Evolutionary conservation across 1,140 invertebrate genomes (phyloP).

Genomic region (Drosophila repleta): DNA sequence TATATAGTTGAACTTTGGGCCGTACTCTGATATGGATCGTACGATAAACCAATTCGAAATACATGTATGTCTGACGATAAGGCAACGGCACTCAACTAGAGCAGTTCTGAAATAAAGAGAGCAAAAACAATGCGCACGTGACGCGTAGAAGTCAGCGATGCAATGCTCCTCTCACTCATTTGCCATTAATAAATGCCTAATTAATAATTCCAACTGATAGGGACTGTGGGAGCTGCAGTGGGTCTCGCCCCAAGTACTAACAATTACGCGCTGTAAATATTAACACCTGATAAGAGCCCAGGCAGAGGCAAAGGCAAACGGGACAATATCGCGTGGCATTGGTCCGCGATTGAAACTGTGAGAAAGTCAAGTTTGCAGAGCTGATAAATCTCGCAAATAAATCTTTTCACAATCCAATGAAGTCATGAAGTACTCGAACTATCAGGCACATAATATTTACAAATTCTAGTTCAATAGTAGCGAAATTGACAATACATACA

Average conservation of each 20-base stretch:
- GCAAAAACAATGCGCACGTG: slow-evolving; percentile 25
- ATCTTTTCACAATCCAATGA: not conserved
- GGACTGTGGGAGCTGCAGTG: not conserved
- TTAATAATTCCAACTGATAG: slow-evolving; percentile 44
- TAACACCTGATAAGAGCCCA: slow-evolving; percentile 33
- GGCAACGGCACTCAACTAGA: not conserved
- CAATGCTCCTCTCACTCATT: slow-evolving; percentile 13
- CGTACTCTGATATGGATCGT: not conserved
- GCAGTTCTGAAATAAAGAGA: not conserved
- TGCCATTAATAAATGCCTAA: slow-evolving; percentile 43
- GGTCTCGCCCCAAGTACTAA: slow-evolving; percentile 37
- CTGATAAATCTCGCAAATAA: slow-evolving; percentile 8
- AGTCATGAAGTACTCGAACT: not conserved
- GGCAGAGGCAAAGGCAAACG: slow-evolving; percentile 4
- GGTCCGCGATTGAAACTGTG: slow-evolving; percentile 4
- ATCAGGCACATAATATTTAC: not conserved
- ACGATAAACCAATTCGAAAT: slow-evolving; percentile 11
- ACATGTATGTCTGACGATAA: slow-evolving; percentile 17
- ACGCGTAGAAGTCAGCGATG: slow-evolving; percentile 17
- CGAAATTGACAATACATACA: slow-evolving; percentile 11
- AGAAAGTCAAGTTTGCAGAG: slow-evolving; percentile 23
- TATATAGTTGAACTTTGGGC: slow-evolving; percentile 15
- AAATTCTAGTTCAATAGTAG: too few relatives aligned
- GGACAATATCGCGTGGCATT: not conserved
- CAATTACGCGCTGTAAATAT: slow-evolving; percentile 50